Evolutionary conservation across 2,113 vertebrate species (phyloP), one percentile per base, ranked within the genome.

Genomic region (Aldabrachelys gigantea): DNA sequence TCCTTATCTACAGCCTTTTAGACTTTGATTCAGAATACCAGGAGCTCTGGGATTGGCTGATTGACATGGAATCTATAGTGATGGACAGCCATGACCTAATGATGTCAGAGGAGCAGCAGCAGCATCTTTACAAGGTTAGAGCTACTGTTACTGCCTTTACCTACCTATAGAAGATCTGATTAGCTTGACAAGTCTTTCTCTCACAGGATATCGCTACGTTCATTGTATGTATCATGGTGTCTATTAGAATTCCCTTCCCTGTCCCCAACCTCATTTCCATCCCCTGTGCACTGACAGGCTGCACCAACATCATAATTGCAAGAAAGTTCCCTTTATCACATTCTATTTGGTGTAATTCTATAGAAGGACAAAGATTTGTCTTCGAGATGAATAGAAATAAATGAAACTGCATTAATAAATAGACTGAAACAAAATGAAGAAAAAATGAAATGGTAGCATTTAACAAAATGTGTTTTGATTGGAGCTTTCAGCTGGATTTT

Each of bases 41-140:
- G 98, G 99, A 99, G 98, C 98, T 99, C 95, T 99, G 99, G 99
- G 99, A 99, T 98, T 99, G 99, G 99, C 98, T 99, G 98, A 99
- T 99, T 99, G 99, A 99, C 98, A 99, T 99, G 99, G 99, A 99
- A 97, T 99, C 99, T 97, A 99, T 99, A 3, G 99, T 99, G 97
- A 99, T 99, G 92, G 99, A 99, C 99, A 99, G 99, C 98, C 99
- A 99, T 89, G 99, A 99, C 98, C 98, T 99, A 98, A 99, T 99
- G 99, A 99, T 99, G 99, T 99, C 99, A 98, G 99, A 99, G 98
- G 99, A 99, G 96, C 99, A 99, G 98, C 99, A 99, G 98, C 98
- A 98, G 97, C 99, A 99, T 97, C 99, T 99, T 97, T 99, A 99
- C 98, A 99, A 99, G 99, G 99, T 99, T 98, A 98, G 98, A 21